These are phyloP conservation scores for Leptinotarsa lineolata DNA, from an alignment of 1,140 invertebrate species.

Conservation along the genomic window DNA sequence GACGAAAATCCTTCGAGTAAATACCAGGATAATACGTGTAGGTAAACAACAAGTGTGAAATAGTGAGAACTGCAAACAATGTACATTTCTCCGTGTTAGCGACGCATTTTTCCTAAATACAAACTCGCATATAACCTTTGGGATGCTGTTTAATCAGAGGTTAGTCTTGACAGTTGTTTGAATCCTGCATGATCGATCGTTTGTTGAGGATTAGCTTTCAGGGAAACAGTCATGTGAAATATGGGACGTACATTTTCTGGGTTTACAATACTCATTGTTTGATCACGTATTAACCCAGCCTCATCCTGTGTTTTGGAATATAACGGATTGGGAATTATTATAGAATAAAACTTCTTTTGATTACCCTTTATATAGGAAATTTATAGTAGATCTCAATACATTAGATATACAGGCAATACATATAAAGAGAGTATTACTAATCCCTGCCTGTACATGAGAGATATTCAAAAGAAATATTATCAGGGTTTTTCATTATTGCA, in stretches of 20 bases:
- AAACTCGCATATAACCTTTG: not conserved
- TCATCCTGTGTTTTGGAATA: no score
- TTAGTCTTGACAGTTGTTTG: conserved; percentile 21
- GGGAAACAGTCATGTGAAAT: conserved; percentile 1
- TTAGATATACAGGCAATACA: no score
- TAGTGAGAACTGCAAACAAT: conserved; percentile 48
- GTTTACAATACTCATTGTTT: not conserved
- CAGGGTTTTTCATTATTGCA: no score
- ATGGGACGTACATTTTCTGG: not conserved
- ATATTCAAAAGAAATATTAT: no score
- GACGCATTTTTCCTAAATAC: conserved; percentile 4
- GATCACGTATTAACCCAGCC: no score
- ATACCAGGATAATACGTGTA: conserved; percentile 34
- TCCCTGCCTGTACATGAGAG: no score
- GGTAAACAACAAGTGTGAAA: conserved; percentile 46
- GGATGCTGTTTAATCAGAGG: conserved; percentile 19
- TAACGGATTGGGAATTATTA: no score
- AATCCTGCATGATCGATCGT: conserved; percentile 24
- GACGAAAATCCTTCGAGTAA: conserved; percentile 20
- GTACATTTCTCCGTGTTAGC: conserved; percentile 6
- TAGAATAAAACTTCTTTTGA: no score
- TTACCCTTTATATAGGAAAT: no score
- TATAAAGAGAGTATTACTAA: no score
- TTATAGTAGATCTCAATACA: no score
- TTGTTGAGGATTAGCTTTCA: not conserved